phyloP scores from a whole-genome alignment of 2,888 invertebrate species.

The Ennomos erosarius region DNA sequence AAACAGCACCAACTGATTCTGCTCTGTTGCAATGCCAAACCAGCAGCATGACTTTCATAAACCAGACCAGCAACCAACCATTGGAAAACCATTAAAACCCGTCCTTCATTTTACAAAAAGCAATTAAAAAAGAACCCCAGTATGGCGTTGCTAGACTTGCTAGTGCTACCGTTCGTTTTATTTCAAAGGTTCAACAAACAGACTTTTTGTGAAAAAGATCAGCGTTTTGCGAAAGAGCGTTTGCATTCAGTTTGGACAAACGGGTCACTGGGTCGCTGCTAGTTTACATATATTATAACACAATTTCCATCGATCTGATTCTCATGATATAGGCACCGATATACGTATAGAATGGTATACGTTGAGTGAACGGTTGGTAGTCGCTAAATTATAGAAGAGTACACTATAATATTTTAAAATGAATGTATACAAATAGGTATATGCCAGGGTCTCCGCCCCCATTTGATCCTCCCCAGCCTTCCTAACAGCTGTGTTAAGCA shows the following conservation, averaged over 20 bases:
- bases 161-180: constrained; percentile 8
- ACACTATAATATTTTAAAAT: too few relatives aligned
- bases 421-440: too few relatives aligned
- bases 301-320: constrained; percentile 16
- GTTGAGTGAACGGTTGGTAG: neutral
- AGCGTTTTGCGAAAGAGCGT: constrained; percentile 4
- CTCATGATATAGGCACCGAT: neutral
- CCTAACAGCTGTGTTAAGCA: too few relatives aligned
- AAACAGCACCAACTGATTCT: too few relatives aligned
- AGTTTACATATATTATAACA: constrained; percentile 23
- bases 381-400: neutral
- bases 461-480: too few relatives aligned
- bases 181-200: constrained; percentile 1
- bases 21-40: neutral
- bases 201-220: constrained; percentile 9
- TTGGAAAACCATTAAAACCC: constrained; percentile 21
- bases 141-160: neutral
- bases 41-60: constrained; percentile 3
- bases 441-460: too few relatives aligned
- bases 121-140: constrained; percentile 12
- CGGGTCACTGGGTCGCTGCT: constrained; percentile 19
- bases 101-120: constrained; percentile 17
- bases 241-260: constrained; percentile 15
- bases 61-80: constrained; percentile 8
- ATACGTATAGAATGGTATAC: neutral